phyloP scores from a whole-genome alignment of 2,797 vertebrate genomes.

The Pseudochromis fuscus region DNA sequence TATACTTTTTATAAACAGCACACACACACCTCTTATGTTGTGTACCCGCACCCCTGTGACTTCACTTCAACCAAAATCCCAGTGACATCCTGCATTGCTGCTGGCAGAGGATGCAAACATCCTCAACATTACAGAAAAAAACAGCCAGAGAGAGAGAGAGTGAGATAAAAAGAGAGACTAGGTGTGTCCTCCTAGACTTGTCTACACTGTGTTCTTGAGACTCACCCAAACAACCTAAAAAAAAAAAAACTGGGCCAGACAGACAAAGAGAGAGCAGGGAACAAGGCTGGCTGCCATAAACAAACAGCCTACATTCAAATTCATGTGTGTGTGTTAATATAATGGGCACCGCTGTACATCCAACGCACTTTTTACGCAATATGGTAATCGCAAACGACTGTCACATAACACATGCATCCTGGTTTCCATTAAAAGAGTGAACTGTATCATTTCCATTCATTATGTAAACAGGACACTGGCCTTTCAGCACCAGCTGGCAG shows the following conservation, averaged over 20 bases:
- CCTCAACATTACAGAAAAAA: neutral
- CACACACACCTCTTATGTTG: constrained; percentile 13
- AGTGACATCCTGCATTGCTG: constrained; percentile 28
- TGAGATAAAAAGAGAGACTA: neutral
- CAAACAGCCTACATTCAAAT: neutral
- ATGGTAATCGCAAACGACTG: constrained; percentile 4
- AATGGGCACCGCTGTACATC: neutral
- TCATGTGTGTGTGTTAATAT: neutral
- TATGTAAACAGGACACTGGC: constrained; percentile 44
- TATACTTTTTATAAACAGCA: constrained; percentile 14
- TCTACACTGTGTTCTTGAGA: constrained; percentile 7
- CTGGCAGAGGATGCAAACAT: constrained; percentile 31
- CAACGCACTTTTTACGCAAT: constrained; percentile 10
- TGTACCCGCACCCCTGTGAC: neutral
- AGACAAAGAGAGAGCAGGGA: neutral
- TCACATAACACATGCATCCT: constrained; percentile 13
- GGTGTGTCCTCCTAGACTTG: constrained; percentile 1
- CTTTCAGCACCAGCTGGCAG: constrained; percentile 39
- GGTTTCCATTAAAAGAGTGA: constrained; percentile 26
- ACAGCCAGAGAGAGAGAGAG: neutral
- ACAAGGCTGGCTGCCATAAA: neutral
- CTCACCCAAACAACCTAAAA: neutral
- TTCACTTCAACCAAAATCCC: constrained; percentile 21
- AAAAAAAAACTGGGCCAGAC: constrained; percentile 36
- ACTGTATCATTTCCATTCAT: constrained; percentile 37